phyloP scores from a whole-genome alignment of 2,113 vertebrate genomes.

The Silurus asotus region DNA sequence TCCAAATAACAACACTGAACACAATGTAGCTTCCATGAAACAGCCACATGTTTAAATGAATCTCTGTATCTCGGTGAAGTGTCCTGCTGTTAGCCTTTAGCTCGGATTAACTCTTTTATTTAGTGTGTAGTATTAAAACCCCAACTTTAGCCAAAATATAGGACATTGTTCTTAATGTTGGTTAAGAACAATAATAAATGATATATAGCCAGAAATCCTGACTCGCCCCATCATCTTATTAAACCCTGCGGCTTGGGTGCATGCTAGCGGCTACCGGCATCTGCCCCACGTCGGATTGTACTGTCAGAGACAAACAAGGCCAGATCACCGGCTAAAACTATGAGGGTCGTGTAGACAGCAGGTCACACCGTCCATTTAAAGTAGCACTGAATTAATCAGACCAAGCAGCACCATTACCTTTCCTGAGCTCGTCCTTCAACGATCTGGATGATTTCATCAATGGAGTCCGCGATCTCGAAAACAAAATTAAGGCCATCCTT shows the following conservation, averaged over 20 bases:
- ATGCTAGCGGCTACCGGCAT: not conserved
- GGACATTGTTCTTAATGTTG: too few species aligned
- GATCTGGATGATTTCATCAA: conserved; percentile 72
- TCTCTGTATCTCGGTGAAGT: too few species aligned
- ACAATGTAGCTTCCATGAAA: not conserved
- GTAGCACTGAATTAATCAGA: not conserved
- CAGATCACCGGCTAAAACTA: too few species aligned
- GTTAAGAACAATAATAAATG: not conserved
- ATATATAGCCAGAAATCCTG: not conserved
- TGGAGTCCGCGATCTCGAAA: conserved; percentile 69
- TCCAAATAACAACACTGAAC: not conserved
- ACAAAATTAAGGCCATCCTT: conserved; percentile 78
- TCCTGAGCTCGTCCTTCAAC: conserved; percentile 69
- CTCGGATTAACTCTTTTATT: not conserved
- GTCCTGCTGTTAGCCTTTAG: not conserved
- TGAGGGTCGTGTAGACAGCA: too few species aligned
- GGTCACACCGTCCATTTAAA: not conserved
- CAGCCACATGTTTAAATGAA: not conserved
- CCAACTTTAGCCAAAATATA: not conserved
- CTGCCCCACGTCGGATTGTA: too few species aligned
- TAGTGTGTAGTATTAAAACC: not conserved
- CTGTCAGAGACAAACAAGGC: not conserved
- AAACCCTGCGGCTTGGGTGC: not conserved
- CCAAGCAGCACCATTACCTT: conserved; percentile 58
- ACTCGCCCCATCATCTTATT: not conserved